These are phyloP conservation scores for Labeo rohita DNA, from an alignment of 2,113 vertebrate species.

Conservation along the genomic window DNA sequence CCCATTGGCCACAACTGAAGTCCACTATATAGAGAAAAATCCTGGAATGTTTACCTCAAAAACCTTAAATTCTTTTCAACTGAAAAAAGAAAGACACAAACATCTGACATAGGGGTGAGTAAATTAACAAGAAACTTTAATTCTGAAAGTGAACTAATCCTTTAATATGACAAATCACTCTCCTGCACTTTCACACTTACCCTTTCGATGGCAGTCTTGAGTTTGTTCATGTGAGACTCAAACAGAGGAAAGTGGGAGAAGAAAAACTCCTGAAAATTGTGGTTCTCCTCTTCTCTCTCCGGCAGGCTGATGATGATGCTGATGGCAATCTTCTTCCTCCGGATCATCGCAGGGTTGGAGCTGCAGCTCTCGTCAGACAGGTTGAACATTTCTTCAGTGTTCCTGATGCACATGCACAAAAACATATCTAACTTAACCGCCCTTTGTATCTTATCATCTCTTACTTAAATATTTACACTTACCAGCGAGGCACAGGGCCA, in stretches of 20 bases:
- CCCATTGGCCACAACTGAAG: too few species aligned
- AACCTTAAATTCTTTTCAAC: too few species aligned
- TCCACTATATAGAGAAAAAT: too few species aligned
- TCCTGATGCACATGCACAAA: constrained; percentile 68
- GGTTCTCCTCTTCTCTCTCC: constrained; percentile 82
- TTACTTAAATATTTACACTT: background rate
- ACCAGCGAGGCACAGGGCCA: constrained; percentile 53
- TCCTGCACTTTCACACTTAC: constrained; percentile 59
- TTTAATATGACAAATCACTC: background rate
- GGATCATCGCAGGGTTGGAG: constrained; percentile 81
- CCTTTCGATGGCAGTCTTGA: constrained; percentile 88
- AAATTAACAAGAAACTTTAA: too few species aligned
- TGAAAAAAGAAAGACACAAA: too few species aligned
- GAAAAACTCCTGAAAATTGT: constrained; percentile 87
- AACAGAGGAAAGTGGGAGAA: constrained; percentile 90
- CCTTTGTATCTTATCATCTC: background rate
- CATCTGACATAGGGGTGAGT: too few species aligned
- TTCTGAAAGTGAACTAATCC: too few species aligned
- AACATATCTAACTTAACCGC: background rate
- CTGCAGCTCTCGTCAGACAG: constrained; percentile 85
- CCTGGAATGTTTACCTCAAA: too few species aligned
- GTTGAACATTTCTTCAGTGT: constrained; percentile 86
- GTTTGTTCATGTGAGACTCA: constrained; percentile 89
- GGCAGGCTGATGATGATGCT: constrained; percentile 86
- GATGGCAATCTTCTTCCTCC: constrained; percentile 86